Base-by-base conservation (phyloP, 2,797 vertebrate species). In the Cyclopterus lumpus region DNA sequence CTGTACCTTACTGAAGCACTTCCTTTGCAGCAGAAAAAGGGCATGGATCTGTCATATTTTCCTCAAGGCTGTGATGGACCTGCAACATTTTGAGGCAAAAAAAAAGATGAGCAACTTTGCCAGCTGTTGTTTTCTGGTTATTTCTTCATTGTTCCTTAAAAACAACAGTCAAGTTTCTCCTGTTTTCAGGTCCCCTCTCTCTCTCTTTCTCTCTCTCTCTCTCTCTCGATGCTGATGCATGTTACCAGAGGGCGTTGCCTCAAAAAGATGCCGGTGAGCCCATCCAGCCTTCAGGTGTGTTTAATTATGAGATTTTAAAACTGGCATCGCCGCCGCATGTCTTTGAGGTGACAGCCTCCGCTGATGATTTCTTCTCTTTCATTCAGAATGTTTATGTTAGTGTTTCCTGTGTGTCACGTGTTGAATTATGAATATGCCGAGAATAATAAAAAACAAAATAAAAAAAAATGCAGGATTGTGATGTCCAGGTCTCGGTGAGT, bases 381-480 rank as follows among this genome's bases (percentile, higher is more conserved):
- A 92, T 92, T 94, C 88, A 92, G 85, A 91, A 91, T 91, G 89
- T 93, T 95, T 93, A 85, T 94, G 93, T 95, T 95, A 83, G 93
- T 94, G 92, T 95, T 94, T 91, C 91, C 89, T 93, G 92, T 95
- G 88, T 87, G 94, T 95, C 91, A 90, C 89, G 94, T 93, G 91
- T 93, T 94, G 90, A 94, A 87, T 92, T 91, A 92, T 90, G 90
- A 94, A 93, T 93, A 94, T 93, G 89, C 89, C 87, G 83, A 94
- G 66, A 93, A 94, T 83, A 92, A 93, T 85, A 76, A 73, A 76
- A 73, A 65, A 28, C 44, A 6, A 73, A 67, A 34, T 38, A 12
- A 68, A 72, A 68, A 72, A 74, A 59, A 59, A 42, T 66, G 62
- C 60, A 18, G 49, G 70, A 80, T 67, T 67, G 57, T 67, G 55